These are phyloP conservation scores for Spodoptera picta DNA, from an alignment of 2,888 invertebrate genomes.

Conservation along the genomic window DNA sequence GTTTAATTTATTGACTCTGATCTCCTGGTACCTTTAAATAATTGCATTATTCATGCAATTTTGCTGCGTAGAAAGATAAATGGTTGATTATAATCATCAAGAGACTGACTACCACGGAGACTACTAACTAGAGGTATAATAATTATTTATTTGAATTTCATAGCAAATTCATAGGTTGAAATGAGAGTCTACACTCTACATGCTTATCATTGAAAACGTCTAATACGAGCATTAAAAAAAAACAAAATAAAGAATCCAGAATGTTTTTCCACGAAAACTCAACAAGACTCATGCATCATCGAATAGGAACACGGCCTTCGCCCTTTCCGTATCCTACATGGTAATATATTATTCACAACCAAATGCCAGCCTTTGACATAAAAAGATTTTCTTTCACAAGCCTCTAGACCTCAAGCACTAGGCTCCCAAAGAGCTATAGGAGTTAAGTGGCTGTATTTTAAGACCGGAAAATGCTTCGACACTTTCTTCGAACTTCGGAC, in stretches of 20 bases:
- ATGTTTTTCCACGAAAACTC: not conserved
- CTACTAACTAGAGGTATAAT: too few species aligned
- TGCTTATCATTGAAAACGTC: too few species aligned
- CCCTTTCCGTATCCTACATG: slow-evolving; percentile 13
- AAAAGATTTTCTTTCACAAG: slow-evolving; percentile 41
- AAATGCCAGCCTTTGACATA: slow-evolving; percentile 46
- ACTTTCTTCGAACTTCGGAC: slow-evolving; percentile 22
- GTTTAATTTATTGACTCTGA: too few species aligned
- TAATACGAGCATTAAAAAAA: too few species aligned
- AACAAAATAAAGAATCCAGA: not conserved
- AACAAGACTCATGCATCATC: slow-evolving; percentile 17
- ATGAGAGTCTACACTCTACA: too few species aligned
- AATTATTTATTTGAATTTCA: too few species aligned
- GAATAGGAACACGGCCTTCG: slow-evolving; percentile 7
- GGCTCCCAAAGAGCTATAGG: slow-evolving; percentile 36
- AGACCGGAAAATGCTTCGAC: slow-evolving; percentile 32
- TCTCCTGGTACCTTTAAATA: too few species aligned
- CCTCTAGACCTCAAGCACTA: slow-evolving; percentile 41
- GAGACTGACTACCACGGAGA: too few species aligned
- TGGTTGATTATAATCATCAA: too few species aligned
- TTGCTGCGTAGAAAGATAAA: too few species aligned
- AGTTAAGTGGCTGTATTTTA: slow-evolving; percentile 41
- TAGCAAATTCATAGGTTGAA: too few species aligned
- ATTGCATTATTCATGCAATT: too few species aligned
- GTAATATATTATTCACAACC: slow-evolving; percentile 30